Conservation (phyloP, 2,888 invertebrate genomes). For the Margaritifera margaritifera region DNA sequence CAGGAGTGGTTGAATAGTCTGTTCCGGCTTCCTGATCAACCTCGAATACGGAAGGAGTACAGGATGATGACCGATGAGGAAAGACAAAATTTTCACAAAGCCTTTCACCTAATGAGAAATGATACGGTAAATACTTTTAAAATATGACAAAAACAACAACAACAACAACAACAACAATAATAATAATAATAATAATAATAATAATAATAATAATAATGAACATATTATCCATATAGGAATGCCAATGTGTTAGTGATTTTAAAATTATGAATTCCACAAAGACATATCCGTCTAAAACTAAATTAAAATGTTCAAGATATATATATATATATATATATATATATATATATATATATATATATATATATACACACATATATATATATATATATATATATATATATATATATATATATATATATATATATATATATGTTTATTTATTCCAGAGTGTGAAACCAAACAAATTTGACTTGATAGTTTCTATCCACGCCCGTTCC, state of each 20-base stretch:
- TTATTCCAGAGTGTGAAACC: constrained; percentile 53
- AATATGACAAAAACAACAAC: no score
- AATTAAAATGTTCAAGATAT: background rate
- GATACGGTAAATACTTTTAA: constrained; percentile 44
- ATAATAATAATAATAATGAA: no score
- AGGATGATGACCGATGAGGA: constrained; percentile 40
- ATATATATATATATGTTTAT: constrained; percentile 1
- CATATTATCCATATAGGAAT: no score
- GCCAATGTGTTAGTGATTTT: no score
- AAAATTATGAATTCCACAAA: no score
- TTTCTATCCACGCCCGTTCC: constrained; percentile 50
- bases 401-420: background rate
- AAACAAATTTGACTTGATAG: constrained; percentile 59
- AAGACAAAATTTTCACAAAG: constrained; percentile 41
- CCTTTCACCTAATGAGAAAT: constrained; percentile 48
- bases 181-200: no score
- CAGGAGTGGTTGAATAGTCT: constrained; percentile 38
- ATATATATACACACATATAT: constrained; percentile 3
- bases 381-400: constrained; percentile 5
- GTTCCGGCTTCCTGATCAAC: constrained; percentile 34
- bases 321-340: constrained; percentile 1
- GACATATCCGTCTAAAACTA: no score
- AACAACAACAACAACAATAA: no score
- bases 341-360: constrained; percentile 1
- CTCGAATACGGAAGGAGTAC: constrained; percentile 38